Evolutionary conservation across 30 jellyfish, hydroid and myxozoan genomes (phyloP), one percentile per base, ranked within the genome.

Genomic region (Aurelia coerulea): DNA sequence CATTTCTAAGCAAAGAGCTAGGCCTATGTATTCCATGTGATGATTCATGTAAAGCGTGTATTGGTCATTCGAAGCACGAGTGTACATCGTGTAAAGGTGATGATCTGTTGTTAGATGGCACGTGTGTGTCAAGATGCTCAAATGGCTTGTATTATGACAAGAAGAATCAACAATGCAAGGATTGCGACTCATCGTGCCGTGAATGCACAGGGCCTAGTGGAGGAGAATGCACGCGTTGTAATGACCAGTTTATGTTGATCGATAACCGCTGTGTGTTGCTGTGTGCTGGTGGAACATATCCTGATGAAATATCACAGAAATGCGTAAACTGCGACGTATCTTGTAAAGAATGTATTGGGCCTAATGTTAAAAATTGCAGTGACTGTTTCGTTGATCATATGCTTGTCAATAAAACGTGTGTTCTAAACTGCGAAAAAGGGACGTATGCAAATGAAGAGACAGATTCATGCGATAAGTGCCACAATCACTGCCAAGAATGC

Each of bases 81-180:
- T 95, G 99, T 76, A 95, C 97, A 17, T 31, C 91, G 5, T 95
- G 99, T 76, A 89, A 54, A 0, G 78, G 33, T 17, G 84, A 67
- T 18, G 69, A 86, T 78, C 65, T 31, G 19, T 42, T 86, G 70
- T 34, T 56, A 31, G 79, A 80, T 68, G 88, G 88, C 64, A 39
- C 89, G 29, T 92, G 98, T 62, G 62, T 56, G 70, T 59, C 79
- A 18, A 76, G 58, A 50, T 92, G 98, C 59, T 80, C 70, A 5
- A 46, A 14, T 59, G 96, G 89, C 37, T 10, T 33, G 13, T 92
- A 72, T 69, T 63, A 29, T 12, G 90, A 92, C 34, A 56, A 62
- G 9, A 37, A 41, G 11, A 62, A 12, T 35, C 19, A 13, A 13
- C 74, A 39, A 35, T 88, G 96, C 56, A 80, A 46, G 29, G 54